Percentiles rank a stretch among this genome's conserved stretches.
These are phyloP conservation scores for Synanthedon myopaeformis DNA, from an alignment of 2,888 invertebrate genomes.

Conservation along the genomic window DNA sequence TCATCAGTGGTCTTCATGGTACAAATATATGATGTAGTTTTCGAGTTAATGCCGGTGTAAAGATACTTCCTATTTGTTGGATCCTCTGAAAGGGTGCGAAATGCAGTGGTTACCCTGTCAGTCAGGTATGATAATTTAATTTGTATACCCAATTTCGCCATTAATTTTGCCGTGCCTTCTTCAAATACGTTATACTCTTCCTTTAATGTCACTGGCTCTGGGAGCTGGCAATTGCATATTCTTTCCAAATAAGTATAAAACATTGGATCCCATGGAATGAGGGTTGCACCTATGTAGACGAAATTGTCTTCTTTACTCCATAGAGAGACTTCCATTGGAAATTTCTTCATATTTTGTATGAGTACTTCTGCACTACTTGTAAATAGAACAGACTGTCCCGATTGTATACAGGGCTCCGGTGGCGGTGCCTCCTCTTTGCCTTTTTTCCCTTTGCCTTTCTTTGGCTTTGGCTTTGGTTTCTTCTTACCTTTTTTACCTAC, in stretches of 20 bases:
- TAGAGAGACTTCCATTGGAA: slow-evolving; percentile 42
- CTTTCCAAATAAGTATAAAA: slow-evolving; percentile 38
- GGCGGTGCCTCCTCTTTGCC: slow-evolving; percentile 32
- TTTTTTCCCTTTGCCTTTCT: slow-evolving; percentile 39
- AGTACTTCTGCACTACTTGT: slow-evolving; percentile 48
- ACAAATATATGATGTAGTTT: slow-evolving; percentile 55
- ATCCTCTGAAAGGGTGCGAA: slow-evolving; percentile 56
- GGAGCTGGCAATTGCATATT: slow-evolving; percentile 26
- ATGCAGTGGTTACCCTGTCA: slow-evolving; percentile 46
- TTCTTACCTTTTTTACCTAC: slow-evolving; percentile 38
- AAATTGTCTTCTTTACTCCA: slow-evolving; percentile 57
- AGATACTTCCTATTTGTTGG: slow-evolving; percentile 41
- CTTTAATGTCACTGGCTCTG: slow-evolving; percentile 32
- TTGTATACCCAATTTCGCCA: slow-evolving; percentile 52
- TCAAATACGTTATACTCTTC: slow-evolving; percentile 59
- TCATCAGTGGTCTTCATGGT: slow-evolving; percentile 56
- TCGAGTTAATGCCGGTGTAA: slow-evolving; percentile 56
- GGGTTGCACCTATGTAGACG: slow-evolving; percentile 37
- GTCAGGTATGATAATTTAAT: slow-evolving; percentile 44
- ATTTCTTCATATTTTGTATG: slow-evolving; percentile 46
- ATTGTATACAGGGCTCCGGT: slow-evolving; percentile 51
- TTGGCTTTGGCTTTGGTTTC: slow-evolving; percentile 31
- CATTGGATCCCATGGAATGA: slow-evolving; percentile 47
- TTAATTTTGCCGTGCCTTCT: slow-evolving; percentile 48
- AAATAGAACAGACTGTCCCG: slow-evolving; percentile 56